These are phyloP conservation scores for Meloidogyne chitwoodi DNA, from an alignment of 1,140 invertebrate genomes.

Conservation along the genomic window DNA sequence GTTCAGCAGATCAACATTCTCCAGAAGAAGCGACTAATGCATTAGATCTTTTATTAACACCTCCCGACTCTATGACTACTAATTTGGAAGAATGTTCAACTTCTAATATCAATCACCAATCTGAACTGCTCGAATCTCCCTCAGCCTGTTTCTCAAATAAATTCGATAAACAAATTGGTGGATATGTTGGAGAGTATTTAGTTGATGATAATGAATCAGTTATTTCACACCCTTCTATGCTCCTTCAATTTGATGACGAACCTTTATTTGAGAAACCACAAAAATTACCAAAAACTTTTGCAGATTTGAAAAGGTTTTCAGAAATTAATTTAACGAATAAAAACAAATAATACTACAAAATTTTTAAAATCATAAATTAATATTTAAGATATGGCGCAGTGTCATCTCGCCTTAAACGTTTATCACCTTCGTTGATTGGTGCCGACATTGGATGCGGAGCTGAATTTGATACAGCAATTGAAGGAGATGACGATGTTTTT, in stretches of 20 bases:
- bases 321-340: background rate
- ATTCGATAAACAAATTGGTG: too few relatives aligned
- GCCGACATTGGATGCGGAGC: background rate
- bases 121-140: background rate
- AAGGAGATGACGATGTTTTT: background rate
- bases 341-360: background rate
- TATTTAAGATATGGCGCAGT: background rate
- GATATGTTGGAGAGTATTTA: background rate
- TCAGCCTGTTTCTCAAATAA: background rate
- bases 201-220: constrained; percentile 54
- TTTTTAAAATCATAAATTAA: background rate
- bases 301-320: background rate
- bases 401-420: background rate
- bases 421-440: background rate
- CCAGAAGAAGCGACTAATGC: background rate
- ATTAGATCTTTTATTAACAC: background rate
- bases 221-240: constrained; percentile 57
- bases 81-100: background rate
- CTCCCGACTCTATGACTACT: background rate
- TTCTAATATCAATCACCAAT: background rate
- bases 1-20: background rate
- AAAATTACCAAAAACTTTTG: background rate
- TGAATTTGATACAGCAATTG: background rate
- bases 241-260: constrained; percentile 32
- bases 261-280: background rate